Evolutionary conservation across 2,797 vertebrate genomes (phyloP).

Genomic region (Enteromius mattozi): DNA sequence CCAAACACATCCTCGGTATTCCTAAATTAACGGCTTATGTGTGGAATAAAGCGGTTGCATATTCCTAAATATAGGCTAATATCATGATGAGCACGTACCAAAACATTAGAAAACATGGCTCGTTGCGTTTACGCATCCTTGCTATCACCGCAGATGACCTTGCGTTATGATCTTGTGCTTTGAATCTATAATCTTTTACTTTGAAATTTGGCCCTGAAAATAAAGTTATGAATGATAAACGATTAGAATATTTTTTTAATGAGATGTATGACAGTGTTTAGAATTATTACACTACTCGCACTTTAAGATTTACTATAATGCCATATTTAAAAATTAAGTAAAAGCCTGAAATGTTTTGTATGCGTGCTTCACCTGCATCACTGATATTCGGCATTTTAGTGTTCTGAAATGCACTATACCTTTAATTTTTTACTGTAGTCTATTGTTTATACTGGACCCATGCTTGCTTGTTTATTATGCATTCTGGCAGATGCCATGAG

Average conservation of each 20-base stretch:
- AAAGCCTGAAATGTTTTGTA: slow-evolving; percentile 5
- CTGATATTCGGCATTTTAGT: slow-evolving; percentile 19
- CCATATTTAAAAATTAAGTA: neutral
- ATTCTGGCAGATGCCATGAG: slow-evolving; percentile 43
- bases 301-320: neutral
- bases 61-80: slow-evolving; percentile 36
- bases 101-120: slow-evolving; percentile 72
- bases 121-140: slow-evolving; percentile 69
- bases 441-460: slow-evolving; percentile 23
- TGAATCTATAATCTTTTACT: slow-evolving; percentile 55
- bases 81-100: slow-evolving; percentile 55
- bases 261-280: neutral
- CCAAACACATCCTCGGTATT: neutral
- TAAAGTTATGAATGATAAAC: slow-evolving; percentile 64
- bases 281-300: too few relatives aligned
- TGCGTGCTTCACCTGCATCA: slow-evolving; percentile 30
- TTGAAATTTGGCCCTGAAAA: slow-evolving; percentile 63
- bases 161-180: slow-evolving; percentile 76
- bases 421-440: slow-evolving; percentile 7
- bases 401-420: neutral
- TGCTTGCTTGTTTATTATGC: slow-evolving; percentile 28
- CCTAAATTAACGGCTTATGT: slow-evolving; percentile 42
- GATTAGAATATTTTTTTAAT: neutral
- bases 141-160: slow-evolving; percentile 74
- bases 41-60: slow-evolving; percentile 61